Evolutionary conservation across 2,113 vertebrate genomes (phyloP).

Genomic region (Uropsilus gracilis): DNA sequence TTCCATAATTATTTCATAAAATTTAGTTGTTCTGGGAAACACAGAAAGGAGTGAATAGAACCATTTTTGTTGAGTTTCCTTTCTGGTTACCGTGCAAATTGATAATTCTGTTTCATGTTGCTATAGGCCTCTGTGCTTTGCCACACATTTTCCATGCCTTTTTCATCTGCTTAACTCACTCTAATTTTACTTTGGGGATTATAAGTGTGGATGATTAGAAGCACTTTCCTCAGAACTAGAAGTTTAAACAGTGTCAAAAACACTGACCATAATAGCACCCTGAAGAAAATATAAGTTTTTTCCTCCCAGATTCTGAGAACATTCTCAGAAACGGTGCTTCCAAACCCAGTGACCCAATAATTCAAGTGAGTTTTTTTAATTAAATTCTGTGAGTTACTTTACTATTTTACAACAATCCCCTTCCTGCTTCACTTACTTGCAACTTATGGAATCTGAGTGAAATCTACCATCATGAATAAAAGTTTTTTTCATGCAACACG

Average conservation of each 20-base stretch:
- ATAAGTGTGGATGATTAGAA: background rate
- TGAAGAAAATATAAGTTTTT: background rate
- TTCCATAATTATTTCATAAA: background rate
- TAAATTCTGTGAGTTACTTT: background rate
- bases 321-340: background rate
- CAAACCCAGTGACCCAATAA: background rate
- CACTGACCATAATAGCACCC: background rate
- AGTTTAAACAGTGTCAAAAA: background rate
- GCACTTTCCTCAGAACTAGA: background rate
- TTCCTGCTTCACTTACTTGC: background rate
- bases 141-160: background rate
- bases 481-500: background rate
- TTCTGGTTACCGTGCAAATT: background rate
- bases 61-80: background rate
- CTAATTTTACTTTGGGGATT: background rate
- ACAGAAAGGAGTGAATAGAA: background rate
- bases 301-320: background rate
- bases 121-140: background rate
- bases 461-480: background rate
- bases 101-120: background rate
- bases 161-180: background rate
- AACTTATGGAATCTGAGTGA: background rate
- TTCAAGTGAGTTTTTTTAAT: background rate
- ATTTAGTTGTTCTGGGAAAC: background rate
- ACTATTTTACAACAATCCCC: background rate